Percentiles rank a stretch among this genome's conserved stretches.
Conservation (phyloP, 2,888 invertebrate genomes). For the Ethmia dodecea region DNA sequence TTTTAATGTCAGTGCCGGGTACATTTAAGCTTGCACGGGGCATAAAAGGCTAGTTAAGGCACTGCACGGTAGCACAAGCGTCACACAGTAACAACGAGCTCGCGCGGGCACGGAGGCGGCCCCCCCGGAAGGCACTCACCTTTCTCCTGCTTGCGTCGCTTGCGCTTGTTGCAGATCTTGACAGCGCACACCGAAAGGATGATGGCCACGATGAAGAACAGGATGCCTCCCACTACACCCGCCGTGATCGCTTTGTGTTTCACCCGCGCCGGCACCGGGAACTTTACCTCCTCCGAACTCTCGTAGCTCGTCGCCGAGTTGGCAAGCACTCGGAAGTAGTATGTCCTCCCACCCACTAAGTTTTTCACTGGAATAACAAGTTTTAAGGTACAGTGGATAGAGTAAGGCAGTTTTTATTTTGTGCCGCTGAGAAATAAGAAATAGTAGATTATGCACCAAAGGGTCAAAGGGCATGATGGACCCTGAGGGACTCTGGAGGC, state of each 20-base stretch:
- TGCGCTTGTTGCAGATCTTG: constrained; percentile 98
- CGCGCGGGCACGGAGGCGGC: constrained; percentile 48
- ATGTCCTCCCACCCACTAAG: constrained; percentile 92
- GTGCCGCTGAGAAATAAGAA: neutral
- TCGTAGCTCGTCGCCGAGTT: constrained; percentile 92
- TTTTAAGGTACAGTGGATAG: no score
- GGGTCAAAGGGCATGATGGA: no score
- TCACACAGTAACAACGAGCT: constrained; percentile 5
- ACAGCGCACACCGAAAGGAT: constrained; percentile 98
- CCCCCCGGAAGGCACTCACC: constrained; percentile 78
- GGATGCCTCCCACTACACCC: constrained; percentile 96
- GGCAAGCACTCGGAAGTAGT: constrained; percentile 94
- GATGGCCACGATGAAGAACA: constrained; percentile 98
- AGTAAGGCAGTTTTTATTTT: neutral
- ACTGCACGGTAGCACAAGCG: no score
- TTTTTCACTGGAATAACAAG: constrained; percentile 87
- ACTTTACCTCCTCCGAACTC: constrained; percentile 92
- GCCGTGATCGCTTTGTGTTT: constrained; percentile 97
- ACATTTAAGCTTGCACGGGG: neutral
- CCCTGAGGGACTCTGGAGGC: no score
- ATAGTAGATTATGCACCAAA: no score
- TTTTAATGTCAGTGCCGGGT: no score
- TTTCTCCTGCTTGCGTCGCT: constrained; percentile 98
- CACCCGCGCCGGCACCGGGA: constrained; percentile 92
- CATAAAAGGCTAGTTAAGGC: neutral